Base-by-base conservation (phyloP, 2,888 invertebrate genomes). In the Drosophila meridiana region DNA sequence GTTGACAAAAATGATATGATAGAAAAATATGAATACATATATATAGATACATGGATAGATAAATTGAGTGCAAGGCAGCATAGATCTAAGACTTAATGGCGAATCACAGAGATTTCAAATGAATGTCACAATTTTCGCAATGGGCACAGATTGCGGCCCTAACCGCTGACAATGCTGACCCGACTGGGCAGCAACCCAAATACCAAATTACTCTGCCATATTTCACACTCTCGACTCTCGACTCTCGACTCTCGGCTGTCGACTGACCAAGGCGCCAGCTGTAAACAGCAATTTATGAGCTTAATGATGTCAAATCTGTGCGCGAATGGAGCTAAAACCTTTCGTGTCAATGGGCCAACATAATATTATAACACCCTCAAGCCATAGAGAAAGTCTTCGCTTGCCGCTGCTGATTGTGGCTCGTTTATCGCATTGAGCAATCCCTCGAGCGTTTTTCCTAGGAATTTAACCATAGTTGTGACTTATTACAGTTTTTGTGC, bases 281-380 rank as follows among this genome's bases (percentile, higher is more conserved):
- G 28, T 47, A 50, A 69, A 43, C 61, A 61, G 59, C 74, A 81
- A 79, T 81, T 83, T 78, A 73, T 68, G 64, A 64, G 59, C 71
- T 60, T 85, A 84, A 85, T 77, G 84, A 86, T 86, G 84, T 67
- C 81, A 79, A 82, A 80, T 76, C 71, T 83, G 64, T 40, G 50
- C 52, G 52, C 57, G 66, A 67, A 38, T 57, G 30, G 36, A 62
- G 72, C 63, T 66, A 61, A 65, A 78, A 65, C 68, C 75, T 78
- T 76, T 72, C 68, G 78, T 82, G 85, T 84, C 83, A 81, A 83
- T 83, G 83, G 83, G 83, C 79, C 81, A 84, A 67, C 72, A 73
- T 78, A 73, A 62, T 71, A 73, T 78, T 75, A 62, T 64, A 69
- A 61, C 83, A 81, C 84, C 85, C 87, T 66, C 75, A 47, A 71